Percentiles rank a stretch among this genome's conserved stretches.
These are phyloP conservation scores for Athripsodes cinereus DNA, from an alignment of 2,888 invertebrate species.

Conservation along the genomic window DNA sequence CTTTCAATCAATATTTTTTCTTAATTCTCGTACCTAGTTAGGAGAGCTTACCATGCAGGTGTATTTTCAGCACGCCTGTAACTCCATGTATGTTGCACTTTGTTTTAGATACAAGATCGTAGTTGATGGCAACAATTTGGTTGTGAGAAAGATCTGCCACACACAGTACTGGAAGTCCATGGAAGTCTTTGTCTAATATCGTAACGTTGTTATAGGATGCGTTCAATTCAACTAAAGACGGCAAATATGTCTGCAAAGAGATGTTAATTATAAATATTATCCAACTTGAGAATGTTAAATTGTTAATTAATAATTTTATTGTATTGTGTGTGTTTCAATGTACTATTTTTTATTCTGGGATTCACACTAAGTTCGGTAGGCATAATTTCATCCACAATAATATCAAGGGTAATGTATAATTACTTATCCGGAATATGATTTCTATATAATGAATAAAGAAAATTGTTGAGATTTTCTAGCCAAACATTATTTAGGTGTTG, in stretches of 20 bases:
- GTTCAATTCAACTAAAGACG: constrained; percentile 67
- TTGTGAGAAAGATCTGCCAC: constrained; percentile 75
- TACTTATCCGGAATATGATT: no score
- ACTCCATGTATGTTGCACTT: constrained; percentile 75
- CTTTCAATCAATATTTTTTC: background rate
- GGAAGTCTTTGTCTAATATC: constrained; percentile 71
- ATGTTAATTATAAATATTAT: no score
- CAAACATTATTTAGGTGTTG: no score
- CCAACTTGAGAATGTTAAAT: no score
- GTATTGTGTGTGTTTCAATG: no score
- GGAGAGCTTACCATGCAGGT: constrained; percentile 63
- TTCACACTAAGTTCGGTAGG: no score
- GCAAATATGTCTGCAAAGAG: constrained; percentile 67
- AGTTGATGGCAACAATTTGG: constrained; percentile 63
- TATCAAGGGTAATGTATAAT: no score
- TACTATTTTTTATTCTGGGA: no score
- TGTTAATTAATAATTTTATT: no score
- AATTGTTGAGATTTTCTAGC: no score
- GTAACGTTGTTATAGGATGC: constrained; percentile 74
- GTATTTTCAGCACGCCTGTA: constrained; percentile 69
- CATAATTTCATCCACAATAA: no score
- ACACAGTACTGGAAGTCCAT: constrained; percentile 74
- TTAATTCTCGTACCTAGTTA: background rate
- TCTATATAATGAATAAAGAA: no score
- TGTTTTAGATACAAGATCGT: constrained; percentile 72